These are phyloP conservation scores for Marmota flaviventris DNA, from an alignment of 2,113 vertebrate species.

Conservation along the genomic window DNA sequence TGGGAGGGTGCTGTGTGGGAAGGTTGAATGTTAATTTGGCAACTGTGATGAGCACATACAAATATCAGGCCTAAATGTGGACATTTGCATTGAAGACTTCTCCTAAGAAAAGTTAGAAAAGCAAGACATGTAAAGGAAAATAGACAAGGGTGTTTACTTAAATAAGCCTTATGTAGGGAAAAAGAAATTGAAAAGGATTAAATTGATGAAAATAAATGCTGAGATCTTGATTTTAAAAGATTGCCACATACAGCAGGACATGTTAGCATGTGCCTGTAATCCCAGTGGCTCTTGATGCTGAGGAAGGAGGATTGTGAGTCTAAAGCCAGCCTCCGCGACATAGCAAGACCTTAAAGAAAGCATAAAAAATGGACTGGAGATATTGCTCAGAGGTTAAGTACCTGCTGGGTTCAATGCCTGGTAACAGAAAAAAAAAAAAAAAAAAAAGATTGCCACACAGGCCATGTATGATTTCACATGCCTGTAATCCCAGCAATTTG, in stretches of 20 bases:
- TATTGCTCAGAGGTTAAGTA: too few species aligned
- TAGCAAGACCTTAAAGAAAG: too few species aligned
- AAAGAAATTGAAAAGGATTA: background rate
- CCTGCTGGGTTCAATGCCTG: too few species aligned
- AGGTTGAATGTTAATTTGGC: background rate
- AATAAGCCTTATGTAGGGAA: background rate
- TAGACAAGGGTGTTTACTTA: background rate
- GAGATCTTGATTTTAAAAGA: conserved; percentile 22
- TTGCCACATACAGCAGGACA: background rate
- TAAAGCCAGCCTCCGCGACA: too few species aligned
- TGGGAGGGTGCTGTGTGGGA: background rate
- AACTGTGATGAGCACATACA: background rate
- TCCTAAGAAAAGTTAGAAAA: conserved; percentile 4
- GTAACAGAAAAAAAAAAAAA: too few species aligned
- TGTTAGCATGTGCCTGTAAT: too few species aligned
- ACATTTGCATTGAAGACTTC: background rate
- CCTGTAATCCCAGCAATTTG: too few species aligned
- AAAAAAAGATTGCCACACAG: too few species aligned
- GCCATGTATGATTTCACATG: too few species aligned
- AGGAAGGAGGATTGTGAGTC: too few species aligned
- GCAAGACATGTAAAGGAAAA: background rate
- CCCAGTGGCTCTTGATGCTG: too few species aligned
- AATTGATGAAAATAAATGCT: background rate
- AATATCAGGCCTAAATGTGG: background rate
- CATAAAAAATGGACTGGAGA: too few species aligned